These are phyloP conservation scores for Epirrhoe tristata DNA, from an alignment of 2,888 invertebrate genomes.

Conservation along the genomic window DNA sequence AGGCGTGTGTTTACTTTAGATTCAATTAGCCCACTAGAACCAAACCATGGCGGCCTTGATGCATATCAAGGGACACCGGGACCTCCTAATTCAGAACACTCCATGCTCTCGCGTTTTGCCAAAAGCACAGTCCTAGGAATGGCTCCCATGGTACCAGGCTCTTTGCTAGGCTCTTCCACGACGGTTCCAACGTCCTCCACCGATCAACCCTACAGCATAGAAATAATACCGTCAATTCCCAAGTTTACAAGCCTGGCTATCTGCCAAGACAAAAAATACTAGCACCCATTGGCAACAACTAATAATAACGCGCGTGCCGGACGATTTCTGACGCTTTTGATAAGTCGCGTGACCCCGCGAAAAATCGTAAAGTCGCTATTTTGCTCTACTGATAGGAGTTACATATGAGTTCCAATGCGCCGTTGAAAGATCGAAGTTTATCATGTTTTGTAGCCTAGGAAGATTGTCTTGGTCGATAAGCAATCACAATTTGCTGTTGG, in stretches of 20 bases:
- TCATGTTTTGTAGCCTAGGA: not conserved
- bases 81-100: too few species aligned
- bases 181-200: too few species aligned
- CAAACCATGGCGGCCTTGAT: too few species aligned
- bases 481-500: not conserved
- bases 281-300: conserved; percentile 20
- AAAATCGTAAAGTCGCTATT: not conserved
- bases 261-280: conserved; percentile 6
- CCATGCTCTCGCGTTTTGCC: too few species aligned
- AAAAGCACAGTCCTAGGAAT: too few species aligned
- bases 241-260: conserved; percentile 5
- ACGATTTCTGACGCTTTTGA: conserved; percentile 9
- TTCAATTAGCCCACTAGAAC: too few species aligned
- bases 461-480: not conserved
- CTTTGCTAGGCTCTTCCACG: too few species aligned
- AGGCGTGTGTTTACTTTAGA: too few species aligned
- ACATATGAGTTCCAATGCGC: not conserved
- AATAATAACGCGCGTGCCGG: conserved; percentile 26
- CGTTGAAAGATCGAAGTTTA: not conserved
- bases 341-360: conserved; percentile 16
- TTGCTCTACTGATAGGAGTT: not conserved
- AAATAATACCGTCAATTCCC: not conserved
- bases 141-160: too few species aligned
- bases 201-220: not conserved
- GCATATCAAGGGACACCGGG: too few species aligned